These are phyloP conservation scores for Staurois parvus DNA, from an alignment of 2,797 vertebrate species.

Conservation along the genomic window DNA sequence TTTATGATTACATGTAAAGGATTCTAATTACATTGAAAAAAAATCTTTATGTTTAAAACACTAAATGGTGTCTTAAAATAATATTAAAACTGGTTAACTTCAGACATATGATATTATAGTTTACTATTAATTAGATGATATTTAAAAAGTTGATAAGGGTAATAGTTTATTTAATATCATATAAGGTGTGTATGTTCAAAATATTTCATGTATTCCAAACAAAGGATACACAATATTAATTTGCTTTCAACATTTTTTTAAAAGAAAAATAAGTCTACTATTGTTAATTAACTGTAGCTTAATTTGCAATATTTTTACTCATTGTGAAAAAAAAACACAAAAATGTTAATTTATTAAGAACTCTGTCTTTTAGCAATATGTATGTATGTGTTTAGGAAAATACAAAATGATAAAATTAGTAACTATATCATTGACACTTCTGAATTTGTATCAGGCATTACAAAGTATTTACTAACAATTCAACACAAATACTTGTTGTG, in stretches of 20 bases:
- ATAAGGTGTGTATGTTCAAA: background rate
- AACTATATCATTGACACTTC: too few relatives aligned
- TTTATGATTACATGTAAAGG: background rate
- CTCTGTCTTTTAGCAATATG: too few relatives aligned
- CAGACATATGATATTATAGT: background rate
- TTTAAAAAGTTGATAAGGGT: background rate
- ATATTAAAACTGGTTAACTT: background rate
- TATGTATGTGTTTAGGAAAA: too few relatives aligned
- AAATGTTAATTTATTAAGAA: too few relatives aligned
- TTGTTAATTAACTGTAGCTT: background rate
- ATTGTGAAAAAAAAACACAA: too few relatives aligned
- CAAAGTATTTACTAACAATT: too few relatives aligned
- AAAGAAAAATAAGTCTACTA: background rate
- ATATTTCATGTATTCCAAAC: background rate
- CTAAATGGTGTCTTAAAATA: background rate
- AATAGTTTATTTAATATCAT: background rate
- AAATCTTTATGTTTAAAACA: background rate
- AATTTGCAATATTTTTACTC: too few relatives aligned
- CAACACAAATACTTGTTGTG: too few relatives aligned
- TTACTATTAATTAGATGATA: background rate
- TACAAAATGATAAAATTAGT: too few relatives aligned
- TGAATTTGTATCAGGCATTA: too few relatives aligned
- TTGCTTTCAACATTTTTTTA: background rate
- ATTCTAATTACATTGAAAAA: background rate
- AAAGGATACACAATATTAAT: background rate